phyloP scores from a whole-genome alignment of 1,140 invertebrate genomes.

The Drosophila carrolli region DNA sequence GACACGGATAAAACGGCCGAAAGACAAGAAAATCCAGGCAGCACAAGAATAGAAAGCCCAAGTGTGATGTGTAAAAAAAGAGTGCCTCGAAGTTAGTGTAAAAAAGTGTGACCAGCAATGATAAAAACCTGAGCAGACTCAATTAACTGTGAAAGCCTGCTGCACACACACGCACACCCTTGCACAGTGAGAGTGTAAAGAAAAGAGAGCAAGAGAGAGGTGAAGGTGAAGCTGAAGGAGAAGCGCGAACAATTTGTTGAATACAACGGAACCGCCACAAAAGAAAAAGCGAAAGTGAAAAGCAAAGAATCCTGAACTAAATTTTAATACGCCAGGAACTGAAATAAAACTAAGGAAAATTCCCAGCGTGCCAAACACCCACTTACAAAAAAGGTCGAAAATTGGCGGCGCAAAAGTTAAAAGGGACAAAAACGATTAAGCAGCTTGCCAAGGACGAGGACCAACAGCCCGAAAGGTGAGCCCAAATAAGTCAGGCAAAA shows the following conservation, averaged over 20 bases:
- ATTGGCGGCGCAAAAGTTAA: constrained; percentile 80
- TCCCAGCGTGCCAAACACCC: constrained; percentile 22
- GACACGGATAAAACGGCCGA: constrained; percentile 65
- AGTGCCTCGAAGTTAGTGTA: constrained; percentile 22
- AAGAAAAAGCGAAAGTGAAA: constrained; percentile 58
- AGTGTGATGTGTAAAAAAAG: constrained; percentile 50
- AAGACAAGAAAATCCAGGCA: constrained; percentile 23
- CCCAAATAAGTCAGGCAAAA: constrained; percentile 78
- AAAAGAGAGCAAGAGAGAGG: constrained; percentile 33
- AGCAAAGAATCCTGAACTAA: constrained; percentile 47
- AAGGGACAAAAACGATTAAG: constrained; percentile 79
- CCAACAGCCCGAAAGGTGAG: constrained; percentile 67
- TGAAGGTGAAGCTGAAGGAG: constrained; percentile 53
- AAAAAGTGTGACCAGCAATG: constrained; percentile 39
- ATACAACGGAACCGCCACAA: constrained; percentile 46
- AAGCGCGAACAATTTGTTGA: constrained; percentile 80
- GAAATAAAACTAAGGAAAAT: constrained; percentile 59
- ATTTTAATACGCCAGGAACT: constrained; percentile 23
- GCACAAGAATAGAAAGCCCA: constrained; percentile 26
- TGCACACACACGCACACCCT: constrained; percentile 38
- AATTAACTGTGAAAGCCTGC: constrained; percentile 72
- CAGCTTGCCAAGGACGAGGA: constrained; percentile 55
- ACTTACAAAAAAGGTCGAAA: constrained; percentile 37
- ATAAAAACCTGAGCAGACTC: constrained; percentile 43
- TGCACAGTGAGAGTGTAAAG: constrained; percentile 22